These are phyloP conservation scores for Ormyrus thymus DNA, from an alignment of 2,888 invertebrate species.

Conservation along the genomic window DNA sequence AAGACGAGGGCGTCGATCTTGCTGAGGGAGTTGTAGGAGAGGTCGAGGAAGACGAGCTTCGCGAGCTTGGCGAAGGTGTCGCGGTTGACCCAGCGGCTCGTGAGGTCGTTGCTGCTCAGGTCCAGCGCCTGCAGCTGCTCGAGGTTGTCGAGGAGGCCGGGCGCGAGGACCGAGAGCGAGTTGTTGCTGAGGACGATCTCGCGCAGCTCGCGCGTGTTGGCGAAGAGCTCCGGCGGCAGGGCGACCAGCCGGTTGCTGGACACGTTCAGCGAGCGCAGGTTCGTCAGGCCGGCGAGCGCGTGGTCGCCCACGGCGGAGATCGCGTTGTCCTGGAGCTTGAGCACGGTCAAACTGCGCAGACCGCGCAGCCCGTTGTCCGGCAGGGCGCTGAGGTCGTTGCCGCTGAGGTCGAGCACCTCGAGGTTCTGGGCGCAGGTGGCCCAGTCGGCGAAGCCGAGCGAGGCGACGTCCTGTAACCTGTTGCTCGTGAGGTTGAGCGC, in stretches of 20 bases:
- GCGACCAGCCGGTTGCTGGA: conserved; percentile 87
- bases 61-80: conserved; percentile 86
- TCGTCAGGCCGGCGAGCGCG: conserved; percentile 83
- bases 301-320: conserved; percentile 85
- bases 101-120: conserved; percentile 84
- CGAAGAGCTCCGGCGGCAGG: conserved; percentile 86
- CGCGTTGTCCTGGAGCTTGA: conserved; percentile 86
- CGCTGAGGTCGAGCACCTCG: conserved; percentile 84
- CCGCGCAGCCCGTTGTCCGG: conserved; percentile 84
- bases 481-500: conserved; percentile 85
- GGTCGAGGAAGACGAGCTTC: conserved; percentile 84
- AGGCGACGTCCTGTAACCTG: conserved; percentile 86
- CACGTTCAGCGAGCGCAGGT: conserved; percentile 84
- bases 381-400: conserved; percentile 83
- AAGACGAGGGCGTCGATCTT: conserved; percentile 84
- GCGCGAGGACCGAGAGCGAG: conserved; percentile 84
- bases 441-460: conserved; percentile 85
- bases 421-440: conserved; percentile 83
- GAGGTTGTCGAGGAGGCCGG: conserved; percentile 84
- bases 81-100: conserved; percentile 86
- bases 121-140: conserved; percentile 85
- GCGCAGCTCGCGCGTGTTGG: conserved; percentile 82
- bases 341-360: conserved; percentile 81
- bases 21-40: conserved; percentile 84
- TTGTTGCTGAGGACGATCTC: conserved; percentile 87